Conservation (phyloP, 2,113 vertebrate genomes). For the Amblyopsis rosae region DNA sequence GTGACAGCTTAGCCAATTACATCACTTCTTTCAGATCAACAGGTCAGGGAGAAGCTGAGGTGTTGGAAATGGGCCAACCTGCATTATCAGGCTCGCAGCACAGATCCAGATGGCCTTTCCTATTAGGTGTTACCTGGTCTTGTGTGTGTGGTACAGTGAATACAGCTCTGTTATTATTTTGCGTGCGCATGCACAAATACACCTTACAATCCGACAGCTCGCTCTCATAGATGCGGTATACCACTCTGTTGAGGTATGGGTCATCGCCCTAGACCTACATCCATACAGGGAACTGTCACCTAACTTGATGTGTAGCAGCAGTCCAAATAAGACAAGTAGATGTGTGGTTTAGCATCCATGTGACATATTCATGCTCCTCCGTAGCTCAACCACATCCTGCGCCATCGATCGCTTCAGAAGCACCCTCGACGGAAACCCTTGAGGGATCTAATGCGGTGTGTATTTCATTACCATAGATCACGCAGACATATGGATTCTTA, state of each 20-base stretch:
- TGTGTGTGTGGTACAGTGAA: conserved; percentile 1
- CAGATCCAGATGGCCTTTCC: background rate
- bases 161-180: background rate
- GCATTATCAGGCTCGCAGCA: conserved; percentile 17
- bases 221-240: background rate
- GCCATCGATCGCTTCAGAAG: conserved; percentile 30
- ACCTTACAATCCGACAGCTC: background rate
- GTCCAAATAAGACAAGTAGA: background rate
- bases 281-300: background rate
- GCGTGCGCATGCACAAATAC: background rate
- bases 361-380: background rate
- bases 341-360: background rate
- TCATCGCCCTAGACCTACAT: background rate
- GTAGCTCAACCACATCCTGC: background rate
- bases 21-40: conserved; percentile 25
- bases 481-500: conserved; percentile 25
- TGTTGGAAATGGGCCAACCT: conserved; percentile 21
- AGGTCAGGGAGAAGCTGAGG: conserved; percentile 18
- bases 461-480: conserved; percentile 54
- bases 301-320: background rate
- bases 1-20: conserved; percentile 32
- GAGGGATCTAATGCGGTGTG: conserved; percentile 24
- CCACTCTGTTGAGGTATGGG: background rate
- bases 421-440: conserved; percentile 28
- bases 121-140: background rate